phyloP scores from a whole-genome alignment of 1,140 invertebrate genomes.

The Oryzaephilus surinamensis region DNA sequence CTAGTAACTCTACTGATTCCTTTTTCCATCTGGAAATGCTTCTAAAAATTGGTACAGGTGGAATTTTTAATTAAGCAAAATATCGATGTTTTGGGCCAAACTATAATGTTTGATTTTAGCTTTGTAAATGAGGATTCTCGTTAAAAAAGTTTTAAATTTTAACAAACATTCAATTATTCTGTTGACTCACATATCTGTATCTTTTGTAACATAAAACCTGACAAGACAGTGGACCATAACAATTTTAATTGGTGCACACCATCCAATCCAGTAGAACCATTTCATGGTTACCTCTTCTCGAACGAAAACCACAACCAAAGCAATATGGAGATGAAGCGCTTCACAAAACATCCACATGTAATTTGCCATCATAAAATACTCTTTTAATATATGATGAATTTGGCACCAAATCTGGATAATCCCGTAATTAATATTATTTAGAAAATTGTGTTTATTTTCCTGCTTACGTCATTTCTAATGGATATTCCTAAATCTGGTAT shows the following conservation, averaged over 20 bases:
- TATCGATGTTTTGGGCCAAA: background rate
- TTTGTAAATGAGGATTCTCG: too few relatives aligned
- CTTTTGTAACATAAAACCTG: conserved; percentile 42
- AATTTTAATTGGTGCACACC: conserved; percentile 58
- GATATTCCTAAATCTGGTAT: conserved; percentile 39
- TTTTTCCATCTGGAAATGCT: too few relatives aligned
- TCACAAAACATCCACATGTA: conserved; percentile 91
- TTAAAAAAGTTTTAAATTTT: too few relatives aligned
- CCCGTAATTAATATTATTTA: background rate
- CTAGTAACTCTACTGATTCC: too few relatives aligned
- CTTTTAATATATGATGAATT: conserved; percentile 61
- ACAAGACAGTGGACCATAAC: conserved; percentile 49
- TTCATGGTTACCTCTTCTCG: conserved; percentile 50
- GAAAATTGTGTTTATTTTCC: background rate
- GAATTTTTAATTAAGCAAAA: too few relatives aligned
- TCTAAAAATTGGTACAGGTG: too few relatives aligned
- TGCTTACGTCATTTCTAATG: conserved; percentile 40
- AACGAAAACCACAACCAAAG: conserved; percentile 60
- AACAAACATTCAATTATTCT: conserved; percentile 1
- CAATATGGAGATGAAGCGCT: conserved; percentile 78
- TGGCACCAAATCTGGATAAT: conserved; percentile 61
- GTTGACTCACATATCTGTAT: conserved; percentile 52
- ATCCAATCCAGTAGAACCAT: conserved; percentile 69
- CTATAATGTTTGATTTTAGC: too few relatives aligned
- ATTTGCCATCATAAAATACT: conserved; percentile 79